Evolutionary conservation across 2,888 invertebrate genomes (phyloP), one percentile per base, ranked within the genome.

Genomic region (Noctua pronuba): DNA sequence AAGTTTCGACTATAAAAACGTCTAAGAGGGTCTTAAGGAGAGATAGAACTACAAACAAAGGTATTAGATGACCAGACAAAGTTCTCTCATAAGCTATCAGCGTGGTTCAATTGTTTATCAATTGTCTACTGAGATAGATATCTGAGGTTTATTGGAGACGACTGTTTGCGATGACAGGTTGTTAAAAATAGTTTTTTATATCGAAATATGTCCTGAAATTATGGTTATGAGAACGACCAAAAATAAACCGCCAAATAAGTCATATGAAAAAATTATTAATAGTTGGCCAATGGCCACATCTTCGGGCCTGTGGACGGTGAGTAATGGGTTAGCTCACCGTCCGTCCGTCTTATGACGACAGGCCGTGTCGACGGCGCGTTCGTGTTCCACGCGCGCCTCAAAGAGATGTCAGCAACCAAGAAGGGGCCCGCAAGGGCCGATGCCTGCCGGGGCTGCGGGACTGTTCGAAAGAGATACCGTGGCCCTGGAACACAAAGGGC

Each of bases 1-100:
- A 93, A 95, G 91, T 95, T 95, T 93, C 76, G 92, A 88, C 94
- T 89, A 94, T 95, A 94, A 94, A 94, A 94, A 93, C 92, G 86
- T 87, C 90, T 93, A 93, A 94, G 91, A 92, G 92, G 88, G 92
- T 92, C 90, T 94, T 89, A 91, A 93, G 90, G 80, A 91, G 82
- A 89, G 84, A 92, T 90, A 92, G 91, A 90, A 88, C 87, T 90
- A 88, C 87, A 92, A 92, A 93, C 91, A 92, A 93, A 92, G 90
- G 91, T 92, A 94, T 94, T 91, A 93, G 91, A 90, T 89, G 91
- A 83, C 88, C 86, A 89, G 88, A 86, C 76, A 69, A 94, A 95
- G 90, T 94, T 94, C 76, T 87, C 89, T 90, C 90, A 90, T 93
- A 93, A 94, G 88, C 89, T 82, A 91, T 92, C 91, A 92, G 91